Percentiles rank a stretch among this genome's conserved stretches.
Evolutionary conservation across 2,113 vertebrate genomes (phyloP).

Genomic region (Ramphastos sulfuratus): DNA sequence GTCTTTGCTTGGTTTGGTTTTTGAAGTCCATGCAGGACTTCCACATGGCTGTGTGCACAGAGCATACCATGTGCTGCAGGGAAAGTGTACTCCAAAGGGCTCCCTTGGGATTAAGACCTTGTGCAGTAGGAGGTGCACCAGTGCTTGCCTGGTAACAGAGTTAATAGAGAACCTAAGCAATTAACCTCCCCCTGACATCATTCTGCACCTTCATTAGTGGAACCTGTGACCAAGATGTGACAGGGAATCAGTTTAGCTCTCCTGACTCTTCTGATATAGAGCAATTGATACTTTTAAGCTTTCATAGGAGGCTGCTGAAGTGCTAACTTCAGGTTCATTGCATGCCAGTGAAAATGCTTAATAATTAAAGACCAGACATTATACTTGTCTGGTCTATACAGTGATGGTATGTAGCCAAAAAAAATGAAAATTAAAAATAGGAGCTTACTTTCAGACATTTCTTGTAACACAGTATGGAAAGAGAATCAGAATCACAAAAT

Average conservation of each 20-base stretch:
- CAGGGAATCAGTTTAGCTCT: not conserved
- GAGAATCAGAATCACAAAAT: too few relatives aligned
- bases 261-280: not conserved
- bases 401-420: not conserved
- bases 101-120: not conserved
- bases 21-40: not conserved
- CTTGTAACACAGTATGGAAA: not conserved
- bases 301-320: not conserved
- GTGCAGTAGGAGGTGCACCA: not conserved
- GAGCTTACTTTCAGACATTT: not conserved
- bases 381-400: not conserved
- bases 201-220: not conserved
- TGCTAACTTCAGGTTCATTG: not conserved
- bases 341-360: not conserved
- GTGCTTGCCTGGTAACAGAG: not conserved
- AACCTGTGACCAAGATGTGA: not conserved
- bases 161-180: not conserved
- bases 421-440: not conserved
- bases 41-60: rapidly evolving
- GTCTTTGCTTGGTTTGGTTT: not conserved
- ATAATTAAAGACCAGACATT: not conserved
- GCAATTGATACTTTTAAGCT: not conserved
- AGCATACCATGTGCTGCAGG: rapidly evolving
- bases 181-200: not conserved
- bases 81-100: not conserved